Percentiles rank a stretch among this genome's conserved stretches.
phyloP scores from a whole-genome alignment of 2,113 vertebrate genomes.

The Trogon surrucura region DNA sequence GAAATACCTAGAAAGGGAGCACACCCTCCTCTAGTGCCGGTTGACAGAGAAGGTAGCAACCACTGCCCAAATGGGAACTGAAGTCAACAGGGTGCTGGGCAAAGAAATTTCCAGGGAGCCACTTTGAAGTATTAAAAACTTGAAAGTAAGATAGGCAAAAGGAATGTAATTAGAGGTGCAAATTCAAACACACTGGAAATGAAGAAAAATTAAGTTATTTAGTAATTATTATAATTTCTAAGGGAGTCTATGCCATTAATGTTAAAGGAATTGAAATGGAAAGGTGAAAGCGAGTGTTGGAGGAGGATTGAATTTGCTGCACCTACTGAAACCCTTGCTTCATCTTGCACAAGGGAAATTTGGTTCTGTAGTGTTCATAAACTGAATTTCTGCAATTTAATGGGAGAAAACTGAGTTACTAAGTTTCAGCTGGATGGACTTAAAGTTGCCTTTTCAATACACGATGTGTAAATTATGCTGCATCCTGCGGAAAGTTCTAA shows the following conservation, averaged over 20 bases:
- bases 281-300: neutral
- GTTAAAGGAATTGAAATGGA: neutral
- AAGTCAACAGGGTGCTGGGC: neutral
- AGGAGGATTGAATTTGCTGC: neutral
- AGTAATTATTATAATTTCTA: neutral
- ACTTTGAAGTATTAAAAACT: neutral
- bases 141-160: neutral
- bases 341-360: neutral
- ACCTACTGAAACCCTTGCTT: neutral
- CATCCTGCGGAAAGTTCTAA: neutral
- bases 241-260: neutral
- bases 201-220: neutral
- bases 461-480: neutral
- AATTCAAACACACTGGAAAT: neutral
- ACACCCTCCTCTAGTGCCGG: too few relatives aligned
- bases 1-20: neutral
- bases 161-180: neutral
- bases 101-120: neutral
- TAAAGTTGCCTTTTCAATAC: neutral
- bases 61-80: neutral
- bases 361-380: neutral
- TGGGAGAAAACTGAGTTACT: neutral
- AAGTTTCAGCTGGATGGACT: neutral
- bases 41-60: neutral
- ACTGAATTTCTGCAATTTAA: neutral